Percentiles rank a stretch among this genome's conserved stretches.
Conservation (phyloP, 2,888 invertebrate genomes). For the Leptopilina syphax region DNA sequence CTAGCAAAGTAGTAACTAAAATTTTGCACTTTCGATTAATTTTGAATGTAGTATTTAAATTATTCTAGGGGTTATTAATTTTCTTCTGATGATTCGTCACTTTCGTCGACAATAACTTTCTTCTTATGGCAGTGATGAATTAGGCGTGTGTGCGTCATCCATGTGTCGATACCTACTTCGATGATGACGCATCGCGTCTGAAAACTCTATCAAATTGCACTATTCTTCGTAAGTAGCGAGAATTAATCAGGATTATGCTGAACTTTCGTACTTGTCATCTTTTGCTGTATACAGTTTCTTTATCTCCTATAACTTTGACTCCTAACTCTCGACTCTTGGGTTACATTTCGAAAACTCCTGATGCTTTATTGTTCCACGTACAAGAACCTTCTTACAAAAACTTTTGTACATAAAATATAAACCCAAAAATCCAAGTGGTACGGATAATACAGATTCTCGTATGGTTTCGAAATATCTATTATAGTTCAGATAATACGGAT, state of each 20-base stretch:
- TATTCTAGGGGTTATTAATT: neutral
- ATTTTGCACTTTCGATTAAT: too few relatives aligned
- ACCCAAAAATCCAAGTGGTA: too few relatives aligned
- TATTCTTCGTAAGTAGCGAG: neutral
- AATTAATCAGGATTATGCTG: slow-evolving; percentile 6
- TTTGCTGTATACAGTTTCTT: neutral
- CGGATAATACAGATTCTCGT: too few relatives aligned
- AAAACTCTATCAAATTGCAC: slow-evolving; percentile 21
- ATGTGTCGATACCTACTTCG: slow-evolving; percentile 8
- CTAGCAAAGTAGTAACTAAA: too few relatives aligned
- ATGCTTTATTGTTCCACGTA: too few relatives aligned
- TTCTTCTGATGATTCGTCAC: neutral
- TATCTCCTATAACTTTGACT: neutral
- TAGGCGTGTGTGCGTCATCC: neutral
- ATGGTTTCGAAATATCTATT: too few relatives aligned
- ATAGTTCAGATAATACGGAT: too few relatives aligned
- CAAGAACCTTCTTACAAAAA: too few relatives aligned
- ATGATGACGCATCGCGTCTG: slow-evolving; percentile 3
- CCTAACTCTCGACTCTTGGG: too few relatives aligned
- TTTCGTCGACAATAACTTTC: slow-evolving; percentile 2
- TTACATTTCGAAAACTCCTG: too few relatives aligned
- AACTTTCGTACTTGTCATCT: neutral
- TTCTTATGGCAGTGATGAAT: slow-evolving; percentile 16
- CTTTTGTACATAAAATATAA: too few relatives aligned
- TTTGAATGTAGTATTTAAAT: too few relatives aligned